A percentile compares a stretch with the other conserved stretches of the same genome.
phyloP scores from a whole-genome alignment of 92 coral and sea anemone genomes.

The Porites cylindrica region DNA sequence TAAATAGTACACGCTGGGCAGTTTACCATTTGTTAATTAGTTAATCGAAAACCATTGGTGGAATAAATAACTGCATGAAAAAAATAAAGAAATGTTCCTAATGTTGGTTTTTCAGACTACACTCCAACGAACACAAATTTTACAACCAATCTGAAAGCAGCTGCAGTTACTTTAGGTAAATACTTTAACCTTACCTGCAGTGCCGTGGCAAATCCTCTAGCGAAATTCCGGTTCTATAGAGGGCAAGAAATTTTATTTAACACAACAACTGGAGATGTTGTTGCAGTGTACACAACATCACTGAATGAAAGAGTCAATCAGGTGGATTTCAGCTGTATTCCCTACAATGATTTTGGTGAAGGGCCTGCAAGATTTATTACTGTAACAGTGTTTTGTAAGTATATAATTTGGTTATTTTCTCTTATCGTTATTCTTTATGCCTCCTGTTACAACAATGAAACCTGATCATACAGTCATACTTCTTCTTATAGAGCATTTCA shows the following conservation, averaged over 20 bases:
- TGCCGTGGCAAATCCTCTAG: not conserved
- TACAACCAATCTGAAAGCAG: not conserved
- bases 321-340: not conserved
- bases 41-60: not conserved
- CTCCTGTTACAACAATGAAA: too few relatives aligned
- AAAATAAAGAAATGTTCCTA: not conserved
- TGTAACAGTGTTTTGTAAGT: not conserved
- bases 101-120: not conserved
- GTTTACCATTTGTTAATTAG: too few relatives aligned
- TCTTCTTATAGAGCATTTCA: too few relatives aligned
- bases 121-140: not conserved
- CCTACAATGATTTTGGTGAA: not conserved
- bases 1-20: too few relatives aligned
- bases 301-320: not conserved
- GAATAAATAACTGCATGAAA: not conserved
- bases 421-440: too few relatives aligned
- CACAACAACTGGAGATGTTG: not conserved
- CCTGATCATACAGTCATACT: too few relatives aligned
- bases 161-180: not conserved
- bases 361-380: not conserved
- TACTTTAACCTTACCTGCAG: not conserved
- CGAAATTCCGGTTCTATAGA: not conserved
- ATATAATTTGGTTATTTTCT: not conserved
- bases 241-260: not conserved
- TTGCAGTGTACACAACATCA: not conserved